Percentiles rank a stretch among this genome's conserved stretches.
These are phyloP conservation scores for Drosophila mayaguana DNA, from an alignment of 2,888 invertebrate species.

Conservation along the genomic window DNA sequence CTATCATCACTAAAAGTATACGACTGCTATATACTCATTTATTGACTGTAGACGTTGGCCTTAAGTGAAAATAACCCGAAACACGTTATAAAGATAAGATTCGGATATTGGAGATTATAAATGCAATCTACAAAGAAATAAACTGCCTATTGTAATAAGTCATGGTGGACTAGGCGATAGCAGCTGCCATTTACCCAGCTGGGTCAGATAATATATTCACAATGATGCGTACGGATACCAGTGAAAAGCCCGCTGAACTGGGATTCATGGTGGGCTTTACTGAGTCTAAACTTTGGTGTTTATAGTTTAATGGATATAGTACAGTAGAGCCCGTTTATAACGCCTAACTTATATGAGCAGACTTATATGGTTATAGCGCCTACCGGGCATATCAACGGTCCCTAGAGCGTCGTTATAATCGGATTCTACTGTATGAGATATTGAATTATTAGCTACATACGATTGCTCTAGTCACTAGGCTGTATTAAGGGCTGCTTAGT, in stretches of 20 bases:
- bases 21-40: neutral
- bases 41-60: conserved; percentile 2
- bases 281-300: neutral
- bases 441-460: no score
- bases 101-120: conserved; percentile 6
- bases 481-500: no score
- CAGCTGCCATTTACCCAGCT: neutral
- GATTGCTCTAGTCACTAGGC: no score
- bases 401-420: no score
- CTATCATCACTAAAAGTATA: neutral
- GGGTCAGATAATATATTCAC: neutral
- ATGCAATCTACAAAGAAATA: conserved; percentile 3
- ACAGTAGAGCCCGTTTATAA: no score
- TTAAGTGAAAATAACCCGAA: neutral
- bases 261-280: neutral
- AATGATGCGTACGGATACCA: neutral
- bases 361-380: no score
- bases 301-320: no score
- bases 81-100: conserved; percentile 5
- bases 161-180: neutral
- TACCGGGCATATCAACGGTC: no score
- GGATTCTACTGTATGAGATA: no score
- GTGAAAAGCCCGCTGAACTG: neutral
- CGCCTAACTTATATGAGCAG: no score
- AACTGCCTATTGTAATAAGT: neutral